Conservation (phyloP, 2,797 vertebrate genomes). For the Xenentodon cancila region DNA sequence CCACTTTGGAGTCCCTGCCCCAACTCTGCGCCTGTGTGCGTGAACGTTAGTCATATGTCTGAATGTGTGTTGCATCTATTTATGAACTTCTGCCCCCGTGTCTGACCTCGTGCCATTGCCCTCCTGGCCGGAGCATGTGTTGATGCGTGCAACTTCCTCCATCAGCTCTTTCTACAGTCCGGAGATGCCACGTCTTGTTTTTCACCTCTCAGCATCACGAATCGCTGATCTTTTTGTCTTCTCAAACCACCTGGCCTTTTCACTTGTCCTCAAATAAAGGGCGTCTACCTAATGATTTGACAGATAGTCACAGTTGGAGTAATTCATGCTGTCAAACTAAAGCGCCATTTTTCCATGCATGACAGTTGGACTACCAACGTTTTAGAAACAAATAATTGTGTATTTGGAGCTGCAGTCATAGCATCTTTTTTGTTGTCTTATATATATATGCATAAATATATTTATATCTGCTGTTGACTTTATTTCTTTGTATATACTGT, state of each 20-base stretch:
- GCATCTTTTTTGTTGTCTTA: too few relatives aligned
- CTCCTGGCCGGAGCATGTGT: constrained; percentile 22
- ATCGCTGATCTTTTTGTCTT: constrained; percentile 35
- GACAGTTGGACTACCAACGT: too few relatives aligned
- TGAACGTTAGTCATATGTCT: constrained; percentile 26
- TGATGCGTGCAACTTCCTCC: constrained; percentile 23
- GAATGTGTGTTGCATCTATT: constrained; percentile 58
- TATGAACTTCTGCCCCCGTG: constrained; percentile 38
- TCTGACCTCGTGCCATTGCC: constrained; percentile 34
- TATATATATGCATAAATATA: too few relatives aligned
- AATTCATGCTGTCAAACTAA: too few relatives aligned
- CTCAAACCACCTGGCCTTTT: constrained; percentile 1
- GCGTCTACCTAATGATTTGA: too few relatives aligned
- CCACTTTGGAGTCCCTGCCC: constrained; percentile 21
- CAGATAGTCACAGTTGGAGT: too few relatives aligned
- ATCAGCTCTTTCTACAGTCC: constrained; percentile 17
- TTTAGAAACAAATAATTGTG: too few relatives aligned
- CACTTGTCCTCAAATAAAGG: constrained; percentile 2
- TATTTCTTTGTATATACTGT: too few relatives aligned
- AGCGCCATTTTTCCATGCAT: too few relatives aligned
- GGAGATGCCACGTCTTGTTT: constrained; percentile 31
- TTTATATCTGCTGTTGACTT: too few relatives aligned
- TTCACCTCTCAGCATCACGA: constrained; percentile 10
- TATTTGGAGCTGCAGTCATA: too few relatives aligned
- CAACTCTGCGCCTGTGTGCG: neutral